Evolutionary conservation across 2,113 vertebrate genomes (phyloP).

Genomic region (Odobenus rosmarus): DNA sequence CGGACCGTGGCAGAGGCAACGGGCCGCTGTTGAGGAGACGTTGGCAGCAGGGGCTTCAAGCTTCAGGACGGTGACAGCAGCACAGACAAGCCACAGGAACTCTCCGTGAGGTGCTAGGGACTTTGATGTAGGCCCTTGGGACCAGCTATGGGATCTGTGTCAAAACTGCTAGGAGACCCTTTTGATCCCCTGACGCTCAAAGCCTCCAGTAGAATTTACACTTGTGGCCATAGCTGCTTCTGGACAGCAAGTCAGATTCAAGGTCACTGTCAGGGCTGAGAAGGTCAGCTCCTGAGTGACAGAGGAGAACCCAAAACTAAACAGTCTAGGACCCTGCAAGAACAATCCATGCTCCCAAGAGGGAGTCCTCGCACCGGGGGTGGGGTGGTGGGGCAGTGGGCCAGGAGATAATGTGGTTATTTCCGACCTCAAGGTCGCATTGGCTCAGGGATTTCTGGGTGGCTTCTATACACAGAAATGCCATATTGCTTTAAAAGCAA

Average conservation of each 20-base stretch:
- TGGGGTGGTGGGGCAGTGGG: fast-evolving
- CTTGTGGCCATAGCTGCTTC: not conserved
- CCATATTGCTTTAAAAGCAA: not conserved
- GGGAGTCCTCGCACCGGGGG: not conserved
- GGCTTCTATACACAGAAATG: not conserved
- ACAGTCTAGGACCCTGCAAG: not conserved
- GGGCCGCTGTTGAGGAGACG: not conserved
- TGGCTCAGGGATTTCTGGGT: not conserved
- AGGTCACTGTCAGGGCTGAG: not conserved
- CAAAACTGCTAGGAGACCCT: not conserved
- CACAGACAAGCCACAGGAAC: not conserved
- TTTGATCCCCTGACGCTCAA: not conserved
- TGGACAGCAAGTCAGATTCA: not conserved
- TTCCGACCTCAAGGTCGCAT: not conserved
- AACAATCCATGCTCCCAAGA: not conserved
- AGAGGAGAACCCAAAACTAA: not conserved
- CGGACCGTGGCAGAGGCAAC: not conserved
- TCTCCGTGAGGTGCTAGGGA: not conserved
- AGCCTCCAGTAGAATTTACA: not conserved
- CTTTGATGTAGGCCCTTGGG: not conserved
- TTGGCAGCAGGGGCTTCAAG: not conserved
- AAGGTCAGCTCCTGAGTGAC: not conserved
- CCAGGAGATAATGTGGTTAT: not conserved
- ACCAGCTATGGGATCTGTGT: not conserved
- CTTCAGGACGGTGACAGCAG: not conserved